phyloP scores from a whole-genome alignment of 1,140 invertebrate species.

The Mya arenaria region DNA sequence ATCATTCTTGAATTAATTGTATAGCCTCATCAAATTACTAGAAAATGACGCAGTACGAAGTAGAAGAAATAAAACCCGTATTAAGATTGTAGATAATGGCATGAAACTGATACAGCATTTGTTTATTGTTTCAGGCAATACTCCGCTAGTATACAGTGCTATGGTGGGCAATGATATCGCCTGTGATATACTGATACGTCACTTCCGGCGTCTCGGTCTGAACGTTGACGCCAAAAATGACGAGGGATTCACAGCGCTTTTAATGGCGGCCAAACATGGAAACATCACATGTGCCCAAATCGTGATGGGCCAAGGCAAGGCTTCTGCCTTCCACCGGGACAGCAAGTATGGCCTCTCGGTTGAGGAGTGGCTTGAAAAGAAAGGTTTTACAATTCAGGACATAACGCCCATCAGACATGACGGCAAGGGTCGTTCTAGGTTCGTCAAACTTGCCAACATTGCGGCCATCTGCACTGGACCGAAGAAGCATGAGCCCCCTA shows the following conservation, averaged over 20 bases:
- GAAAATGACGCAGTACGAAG: too few species aligned
- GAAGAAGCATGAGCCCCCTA: slow-evolving; percentile 18
- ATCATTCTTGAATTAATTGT: too few species aligned
- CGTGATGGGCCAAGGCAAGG: slow-evolving; percentile 73
- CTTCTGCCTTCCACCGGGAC: slow-evolving; percentile 66
- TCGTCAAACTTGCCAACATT: slow-evolving; percentile 42
- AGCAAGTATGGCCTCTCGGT: slow-evolving; percentile 59
- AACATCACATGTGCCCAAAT: slow-evolving; percentile 75
- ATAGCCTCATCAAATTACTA: too few species aligned
- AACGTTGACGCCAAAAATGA: slow-evolving; percentile 75
- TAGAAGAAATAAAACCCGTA: too few species aligned
- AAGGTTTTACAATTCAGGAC: slow-evolving; percentile 59
- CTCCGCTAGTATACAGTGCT: slow-evolving; percentile 75
- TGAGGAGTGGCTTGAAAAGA: slow-evolving; percentile 58
- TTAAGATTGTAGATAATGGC: too few species aligned
- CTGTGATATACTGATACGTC: slow-evolving; percentile 71
- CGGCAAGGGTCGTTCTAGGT: slow-evolving; percentile 43
- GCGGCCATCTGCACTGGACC: slow-evolving; percentile 46
- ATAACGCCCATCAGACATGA: slow-evolving; percentile 45
- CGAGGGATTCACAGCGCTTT: slow-evolving; percentile 74
- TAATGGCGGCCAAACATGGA: slow-evolving; percentile 73
- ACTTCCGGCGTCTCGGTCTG: slow-evolving; percentile 76
- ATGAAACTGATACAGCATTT: too few species aligned
- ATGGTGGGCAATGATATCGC: slow-evolving; percentile 78
- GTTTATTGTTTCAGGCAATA: slow-evolving; percentile 87